A percentile compares a stretch with the other conserved stretches of the same genome.
Conservation (phyloP, 2,113 vertebrate species). For the Scolopax mira region DNA sequence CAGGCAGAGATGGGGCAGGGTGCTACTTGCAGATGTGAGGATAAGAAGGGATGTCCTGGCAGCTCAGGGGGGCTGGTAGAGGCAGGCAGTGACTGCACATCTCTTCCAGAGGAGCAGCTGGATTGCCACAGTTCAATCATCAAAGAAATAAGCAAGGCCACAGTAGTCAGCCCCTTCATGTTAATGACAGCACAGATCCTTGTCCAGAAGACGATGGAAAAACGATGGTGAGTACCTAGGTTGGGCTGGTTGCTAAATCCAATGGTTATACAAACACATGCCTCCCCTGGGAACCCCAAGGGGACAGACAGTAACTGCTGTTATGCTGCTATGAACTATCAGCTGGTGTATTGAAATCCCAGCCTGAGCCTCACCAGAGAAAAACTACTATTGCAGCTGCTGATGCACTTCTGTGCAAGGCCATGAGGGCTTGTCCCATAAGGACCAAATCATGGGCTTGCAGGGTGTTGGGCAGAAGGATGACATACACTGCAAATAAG, state of each 20-base stretch:
- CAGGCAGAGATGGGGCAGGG: neutral
- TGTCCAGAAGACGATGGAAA: conserved; percentile 52
- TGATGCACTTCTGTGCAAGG: neutral
- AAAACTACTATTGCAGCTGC: neutral
- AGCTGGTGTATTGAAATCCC: neutral
- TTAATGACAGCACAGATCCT: conserved; percentile 46
- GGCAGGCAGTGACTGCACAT: neutral
- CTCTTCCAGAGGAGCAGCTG: conserved; percentile 61
- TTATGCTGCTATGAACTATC: neutral
- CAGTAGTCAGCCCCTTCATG: neutral
- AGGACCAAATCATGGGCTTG: neutral
- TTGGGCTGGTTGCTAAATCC: neutral
- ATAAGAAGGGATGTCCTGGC: neutral
- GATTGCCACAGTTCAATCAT: conserved; percentile 47
- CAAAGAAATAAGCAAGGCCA: neutral
- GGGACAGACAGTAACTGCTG: neutral
- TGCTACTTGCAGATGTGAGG: neutral
- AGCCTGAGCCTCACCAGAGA: neutral
- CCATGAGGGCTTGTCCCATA: neutral
- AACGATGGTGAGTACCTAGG: conserved; percentile 52
- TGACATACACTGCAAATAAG: neutral
- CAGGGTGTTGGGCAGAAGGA: neutral
- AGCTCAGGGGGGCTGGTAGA: neutral
- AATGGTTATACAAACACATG: neutral
- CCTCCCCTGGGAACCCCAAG: neutral